A percentile compares a stretch with the other conserved stretches of the same genome.
phyloP scores from a whole-genome alignment of 2,797 vertebrate genomes.

The Paedocypris micromegethes region DNA sequence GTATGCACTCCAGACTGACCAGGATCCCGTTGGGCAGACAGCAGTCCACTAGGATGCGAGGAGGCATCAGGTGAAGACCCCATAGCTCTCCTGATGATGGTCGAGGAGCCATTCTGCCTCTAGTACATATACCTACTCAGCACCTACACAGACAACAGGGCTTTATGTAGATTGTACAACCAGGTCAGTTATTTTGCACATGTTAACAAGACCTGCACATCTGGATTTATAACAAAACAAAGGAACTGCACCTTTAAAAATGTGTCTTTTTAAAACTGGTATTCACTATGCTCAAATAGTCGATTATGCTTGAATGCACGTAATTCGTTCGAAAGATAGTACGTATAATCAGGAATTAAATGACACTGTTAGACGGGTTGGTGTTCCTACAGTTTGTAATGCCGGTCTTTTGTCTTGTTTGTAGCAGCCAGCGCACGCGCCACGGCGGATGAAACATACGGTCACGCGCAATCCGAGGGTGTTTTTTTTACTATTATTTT shows the following conservation, averaged over 20 bases:
- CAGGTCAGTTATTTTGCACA: no score
- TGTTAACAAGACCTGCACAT: no score
- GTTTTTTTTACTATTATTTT: background rate
- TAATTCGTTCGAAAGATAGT: no score
- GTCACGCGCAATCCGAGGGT: background rate
- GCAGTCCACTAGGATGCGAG: slow-evolving; percentile 74
- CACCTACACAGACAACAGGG: slow-evolving; percentile 11
- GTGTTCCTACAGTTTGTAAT: background rate
- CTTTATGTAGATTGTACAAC: no score
- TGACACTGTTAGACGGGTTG: no score
- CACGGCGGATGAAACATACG: no score
- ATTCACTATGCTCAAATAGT: no score
- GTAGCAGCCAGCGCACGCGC: background rate
- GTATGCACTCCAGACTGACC: slow-evolving; percentile 73
- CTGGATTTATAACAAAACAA: background rate
- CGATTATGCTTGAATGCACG: no score
- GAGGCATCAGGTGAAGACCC: slow-evolving; percentile 76
- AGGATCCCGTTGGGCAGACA: slow-evolving; percentile 74
- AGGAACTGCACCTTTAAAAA: background rate
- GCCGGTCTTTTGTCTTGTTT: slow-evolving; percentile 17
- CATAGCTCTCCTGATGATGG: slow-evolving; percentile 73
- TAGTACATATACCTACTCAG: slow-evolving; percentile 20
- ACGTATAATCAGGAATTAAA: background rate
- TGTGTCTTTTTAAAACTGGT: no score
- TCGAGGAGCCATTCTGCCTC: slow-evolving; percentile 58